phyloP scores from a whole-genome alignment of 1,140 invertebrate species.

The Augochlora pura region DNA sequence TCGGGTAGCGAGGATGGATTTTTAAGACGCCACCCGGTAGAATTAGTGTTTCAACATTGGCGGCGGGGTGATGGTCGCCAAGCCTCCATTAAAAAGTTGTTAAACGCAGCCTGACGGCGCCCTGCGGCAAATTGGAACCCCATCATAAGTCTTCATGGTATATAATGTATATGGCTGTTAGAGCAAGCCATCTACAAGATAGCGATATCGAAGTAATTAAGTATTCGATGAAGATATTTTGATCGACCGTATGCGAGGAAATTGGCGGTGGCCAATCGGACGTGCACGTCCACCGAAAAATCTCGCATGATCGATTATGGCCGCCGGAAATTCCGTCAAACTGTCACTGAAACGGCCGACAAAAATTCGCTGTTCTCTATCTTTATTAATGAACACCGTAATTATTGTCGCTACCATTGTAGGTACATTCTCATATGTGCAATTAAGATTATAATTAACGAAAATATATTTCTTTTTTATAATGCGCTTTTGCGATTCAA shows the following conservation, averaged over 20 bases:
- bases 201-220: conserved; percentile 71
- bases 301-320: too few relatives aligned
- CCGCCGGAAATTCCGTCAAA: too few relatives aligned
- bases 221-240: conserved; percentile 67
- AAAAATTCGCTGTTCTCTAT: too few relatives aligned
- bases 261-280: conserved; percentile 6
- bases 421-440: too few relatives aligned
- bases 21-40: conserved; percentile 71
- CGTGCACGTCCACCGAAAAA: not conserved
- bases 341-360: too few relatives aligned
- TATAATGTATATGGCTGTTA: conserved; percentile 67
- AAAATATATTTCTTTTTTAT: too few relatives aligned
- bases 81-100: conserved; percentile 80
- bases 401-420: too few relatives aligned
- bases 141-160: conserved; percentile 78
- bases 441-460: too few relatives aligned
- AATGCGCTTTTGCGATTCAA: too few relatives aligned
- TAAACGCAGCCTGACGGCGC: conserved; percentile 80
- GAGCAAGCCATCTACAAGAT: conserved; percentile 66
- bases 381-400: too few relatives aligned
- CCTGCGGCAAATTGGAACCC: conserved; percentile 79
- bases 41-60: conserved; percentile 73
- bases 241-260: conserved; percentile 57
- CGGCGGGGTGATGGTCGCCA: conserved; percentile 72
- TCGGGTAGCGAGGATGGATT: conserved; percentile 43